A percentile compares a stretch with the other conserved stretches of the same genome.
Conservation (phyloP, 2,888 invertebrate genomes). For the Tineola bisselliella region DNA sequence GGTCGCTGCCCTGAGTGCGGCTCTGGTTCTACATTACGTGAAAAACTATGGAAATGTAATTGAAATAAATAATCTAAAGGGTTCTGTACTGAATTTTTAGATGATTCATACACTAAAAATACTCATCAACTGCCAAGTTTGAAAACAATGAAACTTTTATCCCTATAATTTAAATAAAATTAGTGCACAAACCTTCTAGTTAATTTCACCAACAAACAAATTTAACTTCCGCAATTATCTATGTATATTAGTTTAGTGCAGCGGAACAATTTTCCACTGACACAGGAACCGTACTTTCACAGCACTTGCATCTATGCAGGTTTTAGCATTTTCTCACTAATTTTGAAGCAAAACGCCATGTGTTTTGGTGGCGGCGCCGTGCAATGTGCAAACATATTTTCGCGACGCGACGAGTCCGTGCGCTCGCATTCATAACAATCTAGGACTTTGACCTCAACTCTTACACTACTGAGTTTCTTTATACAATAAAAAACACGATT, state of each 20-base stretch:
- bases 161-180: neutral
- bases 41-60: constrained; percentile 1
- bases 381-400: constrained; percentile 48
- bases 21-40: neutral
- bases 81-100: neutral
- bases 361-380: constrained; percentile 26
- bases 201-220: neutral
- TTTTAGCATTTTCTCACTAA: constrained; percentile 33
- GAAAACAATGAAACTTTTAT: neutral
- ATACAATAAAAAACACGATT: neutral
- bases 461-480: constrained; percentile 1
- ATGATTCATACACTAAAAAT: neutral
- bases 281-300: constrained; percentile 1
- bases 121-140: neutral
- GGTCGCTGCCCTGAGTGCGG: constrained; percentile 9
- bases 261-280: constrained; percentile 3
- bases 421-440: constrained; percentile 54
- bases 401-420: constrained; percentile 47
- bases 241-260: neutral
- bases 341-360: constrained; percentile 28
- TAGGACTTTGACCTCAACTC: constrained; percentile 40
- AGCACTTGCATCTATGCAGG: constrained; percentile 24
- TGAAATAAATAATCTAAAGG: neutral
- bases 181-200: neutral
- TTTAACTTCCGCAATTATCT: neutral